Conservation (phyloP, 2,888 invertebrate genomes). For the Spialia ferax region DNA sequence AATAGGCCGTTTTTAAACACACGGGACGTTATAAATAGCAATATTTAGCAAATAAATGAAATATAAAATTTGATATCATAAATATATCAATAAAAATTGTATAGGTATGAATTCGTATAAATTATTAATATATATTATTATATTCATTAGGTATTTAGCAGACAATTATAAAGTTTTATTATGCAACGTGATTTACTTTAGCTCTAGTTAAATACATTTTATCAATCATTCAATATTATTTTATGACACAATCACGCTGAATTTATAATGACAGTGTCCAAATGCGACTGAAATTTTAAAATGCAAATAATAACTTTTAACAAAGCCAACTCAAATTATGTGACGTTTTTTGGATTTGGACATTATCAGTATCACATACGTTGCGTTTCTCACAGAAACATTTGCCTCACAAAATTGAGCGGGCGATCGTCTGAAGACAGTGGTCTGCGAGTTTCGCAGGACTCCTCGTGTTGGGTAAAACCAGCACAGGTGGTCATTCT, state of each 20-base stretch:
- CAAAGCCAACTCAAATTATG: too few species aligned
- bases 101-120: constrained; percentile 8
- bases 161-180: neutral
- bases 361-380: constrained; percentile 9
- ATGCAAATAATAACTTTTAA: neutral
- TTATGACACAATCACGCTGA: neutral
- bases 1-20: constrained; percentile 31
- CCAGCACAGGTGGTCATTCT: constrained; percentile 68
- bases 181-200: neutral
- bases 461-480: constrained; percentile 52
- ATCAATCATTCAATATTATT: neutral
- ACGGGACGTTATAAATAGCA: constrained; percentile 31
- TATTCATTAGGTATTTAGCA: neutral
- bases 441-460: constrained; percentile 54
- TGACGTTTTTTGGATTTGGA: neutral
- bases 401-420: constrained; percentile 71
- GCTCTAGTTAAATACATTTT: too few species aligned
- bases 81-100: constrained; percentile 13
- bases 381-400: constrained; percentile 61
- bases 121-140: neutral
- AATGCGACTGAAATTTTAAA: neutral
- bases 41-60: constrained; percentile 23
- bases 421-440: constrained; percentile 73
- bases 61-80: constrained; percentile 22
- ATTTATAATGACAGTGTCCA: constrained; percentile 10